Conservation (phyloP, 2,888 invertebrate species). For the Bursaphelenchus okinawaensis region DNA sequence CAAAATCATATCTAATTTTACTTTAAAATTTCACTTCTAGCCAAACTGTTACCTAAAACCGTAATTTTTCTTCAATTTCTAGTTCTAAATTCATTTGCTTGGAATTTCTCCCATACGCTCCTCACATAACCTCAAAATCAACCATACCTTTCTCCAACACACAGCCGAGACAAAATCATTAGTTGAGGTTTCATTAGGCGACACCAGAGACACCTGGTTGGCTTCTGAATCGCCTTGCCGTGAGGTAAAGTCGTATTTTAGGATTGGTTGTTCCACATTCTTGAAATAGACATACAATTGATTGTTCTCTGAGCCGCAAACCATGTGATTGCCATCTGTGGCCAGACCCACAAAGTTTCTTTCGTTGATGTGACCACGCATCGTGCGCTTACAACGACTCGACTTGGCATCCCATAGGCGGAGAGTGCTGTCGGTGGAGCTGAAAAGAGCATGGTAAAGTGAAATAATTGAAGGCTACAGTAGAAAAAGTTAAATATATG, state of each 20-base stretch:
- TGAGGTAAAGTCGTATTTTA: conserved; percentile 72
- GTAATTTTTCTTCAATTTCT: too few species aligned
- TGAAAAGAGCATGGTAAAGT: conserved; percentile 29
- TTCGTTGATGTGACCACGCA: conserved; percentile 85
- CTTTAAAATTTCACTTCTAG: too few species aligned
- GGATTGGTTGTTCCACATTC: conserved; percentile 77
- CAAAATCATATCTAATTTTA: too few species aligned
- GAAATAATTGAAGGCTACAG: too few species aligned
- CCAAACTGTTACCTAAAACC: too few species aligned
- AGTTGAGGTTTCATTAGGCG: conserved; percentile 57
- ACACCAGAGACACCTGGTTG: conserved; percentile 22
- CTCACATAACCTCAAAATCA: background rate
- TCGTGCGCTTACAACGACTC: conserved; percentile 72
- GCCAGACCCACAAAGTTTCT: conserved; percentile 91
- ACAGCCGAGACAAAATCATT: conserved; percentile 92
- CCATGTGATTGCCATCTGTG: conserved; percentile 83
- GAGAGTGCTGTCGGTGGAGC: conserved; percentile 81
- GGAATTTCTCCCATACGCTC: too few species aligned
- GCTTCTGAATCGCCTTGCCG: conserved; percentile 14
- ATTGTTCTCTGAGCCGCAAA: conserved; percentile 88
- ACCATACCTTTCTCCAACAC: conserved; percentile 72
- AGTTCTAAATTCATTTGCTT: too few species aligned
- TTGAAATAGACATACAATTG: conserved; percentile 85
- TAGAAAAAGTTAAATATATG: too few species aligned
- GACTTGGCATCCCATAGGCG: conserved; percentile 81